Evolutionary conservation across 1,140 invertebrate genomes (phyloP), one percentile per base, ranked within the genome.

Genomic region (Mercenaria mercenaria): DNA sequence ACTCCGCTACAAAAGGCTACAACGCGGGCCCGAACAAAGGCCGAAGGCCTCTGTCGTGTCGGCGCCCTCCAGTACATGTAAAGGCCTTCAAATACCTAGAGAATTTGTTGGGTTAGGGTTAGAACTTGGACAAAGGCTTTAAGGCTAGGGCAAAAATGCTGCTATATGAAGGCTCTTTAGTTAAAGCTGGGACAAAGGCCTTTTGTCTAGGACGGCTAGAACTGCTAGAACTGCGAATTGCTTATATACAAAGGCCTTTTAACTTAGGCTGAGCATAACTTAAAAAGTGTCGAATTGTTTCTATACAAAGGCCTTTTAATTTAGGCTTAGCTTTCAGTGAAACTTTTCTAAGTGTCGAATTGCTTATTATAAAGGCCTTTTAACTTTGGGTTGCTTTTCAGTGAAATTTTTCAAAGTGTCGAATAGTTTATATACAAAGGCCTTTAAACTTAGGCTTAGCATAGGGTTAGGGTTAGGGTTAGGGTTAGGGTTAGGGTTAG

Each of bases 201-300:
- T 91, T 59, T 80, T 69, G 89, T 64, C 69, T 79, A n/a, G n/a
- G n/a, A n/a, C n/a, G n/a, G n/a, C n/a, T n/a, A n/a, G n/a, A n/a
- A n/a, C n/a, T n/a, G n/a, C 37, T 39, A 72, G 89, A 84, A 83
- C 90, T 84, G 80, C 84, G 84, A 91, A 86, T 89, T 89, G 88
- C 84, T 91, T 92, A 92, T 90, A 90, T 90, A 91, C 91, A 88
- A 69, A 72, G 90, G 91, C 89, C 59, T 91, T 87, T 84, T 90
- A 90, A 81, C 91, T 91, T 83, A 83, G 91, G 90, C 91, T 91
- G 83, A 87, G 91, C 81, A 89, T 89, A 87, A 87, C 90, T 86
- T 92, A 86, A 89, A 90, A 90, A 81, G 91, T 91, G 89, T 90
- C 90, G 86, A 89, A 86, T 87, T 90, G 91, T 86, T 91, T 91